These are phyloP conservation scores for Mastigias papua DNA, from an alignment of 30 jellyfish, hydroid and myxozoan genomes.

Conservation along the genomic window DNA sequence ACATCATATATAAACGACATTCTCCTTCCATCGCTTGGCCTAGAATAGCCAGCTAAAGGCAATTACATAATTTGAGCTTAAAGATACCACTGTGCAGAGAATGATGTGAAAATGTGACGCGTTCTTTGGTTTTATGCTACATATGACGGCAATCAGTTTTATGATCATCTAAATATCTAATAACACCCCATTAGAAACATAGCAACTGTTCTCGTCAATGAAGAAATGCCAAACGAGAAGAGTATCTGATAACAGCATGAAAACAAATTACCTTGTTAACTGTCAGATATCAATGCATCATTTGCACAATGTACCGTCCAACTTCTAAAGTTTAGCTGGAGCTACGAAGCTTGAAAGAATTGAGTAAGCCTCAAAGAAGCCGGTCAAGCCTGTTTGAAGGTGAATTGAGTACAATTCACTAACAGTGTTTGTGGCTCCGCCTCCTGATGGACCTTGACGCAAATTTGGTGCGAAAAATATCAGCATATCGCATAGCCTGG, in stretches of 20 bases:
- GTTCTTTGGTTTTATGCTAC: constrained; percentile 1
- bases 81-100: no score
- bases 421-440: constrained; percentile 39
- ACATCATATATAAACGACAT: no score
- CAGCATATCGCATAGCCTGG: constrained; percentile 28
- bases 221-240: not conserved
- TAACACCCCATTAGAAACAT: constrained; percentile 56
- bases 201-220: not conserved
- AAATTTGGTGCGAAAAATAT: constrained; percentile 40
- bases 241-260: not conserved
- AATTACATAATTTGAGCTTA: no score
- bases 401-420: constrained; percentile 36
- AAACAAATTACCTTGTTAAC: not conserved
- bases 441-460: not conserved
- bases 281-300: not conserved
- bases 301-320: not conserved
- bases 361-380: not conserved
- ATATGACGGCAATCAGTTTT: constrained; percentile 10
- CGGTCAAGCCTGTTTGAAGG: constrained; percentile 46
- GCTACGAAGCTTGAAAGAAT: not conserved
- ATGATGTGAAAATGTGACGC: not conserved
- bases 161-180: constrained; percentile 40
- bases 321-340: not conserved
- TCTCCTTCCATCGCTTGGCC: no score
- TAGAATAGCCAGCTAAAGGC: no score